Evolutionary conservation across 2,113 vertebrate genomes (phyloP), one percentile per base, ranked within the genome.

Genomic region (Paraplagusia blochii): DNA sequence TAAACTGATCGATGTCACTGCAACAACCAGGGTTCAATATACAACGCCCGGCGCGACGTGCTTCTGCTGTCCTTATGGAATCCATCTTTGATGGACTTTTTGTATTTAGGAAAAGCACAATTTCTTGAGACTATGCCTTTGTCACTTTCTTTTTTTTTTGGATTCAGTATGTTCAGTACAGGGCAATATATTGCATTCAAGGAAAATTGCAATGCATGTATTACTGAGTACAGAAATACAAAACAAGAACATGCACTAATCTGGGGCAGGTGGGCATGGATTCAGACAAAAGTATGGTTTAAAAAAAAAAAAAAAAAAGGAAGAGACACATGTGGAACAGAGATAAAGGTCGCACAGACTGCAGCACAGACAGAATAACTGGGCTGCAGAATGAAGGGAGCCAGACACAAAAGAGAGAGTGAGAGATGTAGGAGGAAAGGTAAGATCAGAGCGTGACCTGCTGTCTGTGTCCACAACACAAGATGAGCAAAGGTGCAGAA

Each of bases 111-210:
- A 29, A 29, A 29, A 29, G 22, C 22, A 29, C 22, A 4, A 4
- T 29, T 29, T 29, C 6, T 29, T 29, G 6, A 29, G 6, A 46
- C 59, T 59, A 45, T 22, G 63, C 13, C 59, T 85, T 79, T 43
- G 80, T 82, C 74, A 84, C 79, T 64, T 74, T 71, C 73, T 74
- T 40, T 69, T 74, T 40, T 69, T 65, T 48, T 42, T 12, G 79
- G 49, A 46, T 13, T 42, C 54, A 17, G 45, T 53, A 36, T 29
- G 22, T 6, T 4, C 22, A 29, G 22, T 6, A 29, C 22, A 29
- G 22, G 22, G 22, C 22, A 2, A 29, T 29, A 29, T 29, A 29
- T 29, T 45, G 19, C 14, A 47, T 13, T 8, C 43, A 17, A 38
- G 44, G 34, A 64, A 51, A 66, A 18, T 67, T 56, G 29, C n/a